Base-by-base conservation (phyloP, 37 sponge, comb jelly and placozoan species). In the Chondrosia reniformis region DNA sequence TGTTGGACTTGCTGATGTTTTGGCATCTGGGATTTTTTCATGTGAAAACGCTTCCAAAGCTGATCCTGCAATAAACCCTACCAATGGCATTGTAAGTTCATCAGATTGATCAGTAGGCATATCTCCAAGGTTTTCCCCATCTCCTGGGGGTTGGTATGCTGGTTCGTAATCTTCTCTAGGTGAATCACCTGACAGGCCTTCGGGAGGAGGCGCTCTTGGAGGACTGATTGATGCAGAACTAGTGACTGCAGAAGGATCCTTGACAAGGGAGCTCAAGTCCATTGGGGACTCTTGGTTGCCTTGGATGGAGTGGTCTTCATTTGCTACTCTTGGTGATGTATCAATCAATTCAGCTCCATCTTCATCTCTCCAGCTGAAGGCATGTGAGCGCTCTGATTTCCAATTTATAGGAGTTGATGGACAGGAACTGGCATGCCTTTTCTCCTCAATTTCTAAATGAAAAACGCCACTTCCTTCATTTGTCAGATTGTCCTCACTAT, bases 51-150 rank as follows among this genome's bases (percentile, higher is more conserved):
- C 41, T 36, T 69, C 72, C 72, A 69, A 38, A 6, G 13, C 72
- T 22, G 72, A 69, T 41, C 72, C 72, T 43, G 72, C 72, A 19
- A 69, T 44, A 69, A 69, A 69, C 19, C 72, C 72, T 9, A 69
- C 22, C 43, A 69, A 7, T 24, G 36, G 37, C 2, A 34, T 69
- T 13, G 6, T 56, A 3, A 56, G 58, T 4, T 24, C 58, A 56
- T 56, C n/a, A n/a, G n/a, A n/a, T n/a, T n/a, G n/a, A n/a, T 59
- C 61, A 25, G 28, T 59, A 30, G 28, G 28, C 22, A 5, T 59
- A 30, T 59, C 22, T 19, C 61, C 61, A 19, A 19, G 52, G 15
- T 19, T 19, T 15, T 49, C 15, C 7, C 6, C 61, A 19, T 30
- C 61, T 30, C 61, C n/a, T 7, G 22, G 6, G 28, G 61, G 61